These are phyloP conservation scores for Cyanoramphus novaezelandiae DNA, from an alignment of 2,113 vertebrate species.

Conservation along the genomic window DNA sequence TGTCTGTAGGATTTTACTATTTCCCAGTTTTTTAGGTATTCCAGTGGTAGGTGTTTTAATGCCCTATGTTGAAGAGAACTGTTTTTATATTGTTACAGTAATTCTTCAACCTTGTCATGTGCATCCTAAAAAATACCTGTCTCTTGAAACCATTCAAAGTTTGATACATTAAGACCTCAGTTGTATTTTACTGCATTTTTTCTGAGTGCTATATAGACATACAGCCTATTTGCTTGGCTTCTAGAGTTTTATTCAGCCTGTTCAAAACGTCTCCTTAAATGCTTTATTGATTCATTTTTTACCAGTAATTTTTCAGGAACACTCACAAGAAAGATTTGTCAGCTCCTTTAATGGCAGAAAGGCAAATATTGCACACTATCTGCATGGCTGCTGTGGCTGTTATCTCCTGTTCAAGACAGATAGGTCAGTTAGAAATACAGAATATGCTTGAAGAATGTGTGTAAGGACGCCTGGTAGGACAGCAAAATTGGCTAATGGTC, in stretches of 20 bases:
- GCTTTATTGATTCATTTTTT: background rate
- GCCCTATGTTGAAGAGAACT: background rate
- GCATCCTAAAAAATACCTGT: background rate
- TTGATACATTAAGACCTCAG: background rate
- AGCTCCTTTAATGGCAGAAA: background rate
- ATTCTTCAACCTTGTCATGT: background rate
- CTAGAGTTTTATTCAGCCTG: background rate
- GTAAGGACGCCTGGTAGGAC: background rate
- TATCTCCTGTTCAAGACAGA: background rate
- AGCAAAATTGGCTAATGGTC: background rate
- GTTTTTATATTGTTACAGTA: background rate
- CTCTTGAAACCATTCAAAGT: background rate
- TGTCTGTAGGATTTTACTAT: background rate
- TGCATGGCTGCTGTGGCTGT: background rate
- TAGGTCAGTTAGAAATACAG: background rate
- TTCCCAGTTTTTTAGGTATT: background rate
- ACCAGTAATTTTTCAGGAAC: background rate
- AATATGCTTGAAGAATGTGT: background rate
- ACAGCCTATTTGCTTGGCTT: background rate
- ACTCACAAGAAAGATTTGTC: background rate
- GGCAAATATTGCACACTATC: background rate
- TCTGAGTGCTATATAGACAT: background rate
- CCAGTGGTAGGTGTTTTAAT: background rate
- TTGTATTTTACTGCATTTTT: background rate
- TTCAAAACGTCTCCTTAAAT: background rate